Conservation (phyloP, 2,888 invertebrate species). For the Gastracanthus pulcherrimus region DNA sequence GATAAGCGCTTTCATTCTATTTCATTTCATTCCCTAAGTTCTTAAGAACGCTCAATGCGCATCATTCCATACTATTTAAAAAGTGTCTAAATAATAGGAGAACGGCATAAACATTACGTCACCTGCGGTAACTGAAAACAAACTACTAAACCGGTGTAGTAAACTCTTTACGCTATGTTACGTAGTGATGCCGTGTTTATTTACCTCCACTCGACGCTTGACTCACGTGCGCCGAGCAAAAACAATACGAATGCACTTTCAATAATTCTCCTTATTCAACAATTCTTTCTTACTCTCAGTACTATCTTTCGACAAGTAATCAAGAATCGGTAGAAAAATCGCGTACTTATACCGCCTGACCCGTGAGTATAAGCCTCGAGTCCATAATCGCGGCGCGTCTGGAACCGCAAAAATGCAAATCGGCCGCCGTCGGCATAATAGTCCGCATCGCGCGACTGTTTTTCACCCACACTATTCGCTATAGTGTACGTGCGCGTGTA, state of each 20-base stretch:
- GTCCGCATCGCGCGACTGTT: no score
- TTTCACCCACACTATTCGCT: no score
- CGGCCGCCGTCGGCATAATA: not conserved
- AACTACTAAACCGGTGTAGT: not conserved
- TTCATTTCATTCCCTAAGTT: no score
- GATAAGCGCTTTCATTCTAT: no score
- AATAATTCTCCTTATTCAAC: not conserved
- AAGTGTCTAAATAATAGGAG: not conserved
- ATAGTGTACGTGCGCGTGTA: no score
- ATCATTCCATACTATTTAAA: not conserved
- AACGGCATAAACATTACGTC: not conserved
- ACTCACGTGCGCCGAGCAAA: not conserved
- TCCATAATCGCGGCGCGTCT: not conserved
- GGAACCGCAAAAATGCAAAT: constrained; percentile 3
- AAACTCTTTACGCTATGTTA: not conserved
- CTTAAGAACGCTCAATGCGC: no score
- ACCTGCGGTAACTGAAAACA: not conserved
- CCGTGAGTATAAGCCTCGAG: no score
- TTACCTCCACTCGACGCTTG: not conserved
- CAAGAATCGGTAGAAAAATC: not conserved
- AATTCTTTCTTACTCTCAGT: not conserved
- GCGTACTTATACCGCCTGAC: not conserved
- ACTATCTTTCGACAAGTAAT: not conserved
- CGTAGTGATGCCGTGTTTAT: not conserved
- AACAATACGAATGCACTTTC: not conserved